Percentiles rank a stretch among this genome's conserved stretches.
These are phyloP conservation scores for Heteromormyrus szaboi DNA, from an alignment of 2,797 vertebrate genomes.

Conservation along the genomic window DNA sequence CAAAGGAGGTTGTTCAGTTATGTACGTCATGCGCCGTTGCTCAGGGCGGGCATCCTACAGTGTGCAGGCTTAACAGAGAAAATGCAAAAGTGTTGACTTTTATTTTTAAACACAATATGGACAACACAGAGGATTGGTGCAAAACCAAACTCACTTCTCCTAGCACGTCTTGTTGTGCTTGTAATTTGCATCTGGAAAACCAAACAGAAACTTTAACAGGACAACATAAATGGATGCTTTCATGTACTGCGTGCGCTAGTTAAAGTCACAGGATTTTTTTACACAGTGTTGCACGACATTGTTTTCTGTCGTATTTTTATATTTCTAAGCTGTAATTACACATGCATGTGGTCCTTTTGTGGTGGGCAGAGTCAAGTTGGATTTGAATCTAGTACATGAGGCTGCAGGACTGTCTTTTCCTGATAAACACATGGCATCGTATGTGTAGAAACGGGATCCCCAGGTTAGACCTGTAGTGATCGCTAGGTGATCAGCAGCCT, in stretches of 20 bases:
- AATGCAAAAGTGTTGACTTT: neutral
- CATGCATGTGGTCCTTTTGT: neutral
- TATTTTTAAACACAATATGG: neutral
- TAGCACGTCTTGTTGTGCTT: neutral
- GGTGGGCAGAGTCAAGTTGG: neutral
- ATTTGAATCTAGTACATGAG: neutral
- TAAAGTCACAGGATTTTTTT: slow-evolving; percentile 2
- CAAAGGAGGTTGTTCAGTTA: neutral
- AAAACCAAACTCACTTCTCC: neutral
- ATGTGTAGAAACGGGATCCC: neutral
- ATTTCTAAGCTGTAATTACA: slow-evolving; percentile 9
- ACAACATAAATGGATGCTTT: neutral
- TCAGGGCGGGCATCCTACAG: neutral
- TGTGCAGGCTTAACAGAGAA: neutral
- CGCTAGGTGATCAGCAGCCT: neutral
- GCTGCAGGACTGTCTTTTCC: neutral
- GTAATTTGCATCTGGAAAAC: neutral
- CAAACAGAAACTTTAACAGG: neutral
- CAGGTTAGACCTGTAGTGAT: neutral
- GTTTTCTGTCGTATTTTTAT: slow-evolving; percentile 50
- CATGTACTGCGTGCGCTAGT: neutral
- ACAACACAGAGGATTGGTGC: neutral
- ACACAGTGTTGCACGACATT: slow-evolving; percentile 23
- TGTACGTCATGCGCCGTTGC: neutral
- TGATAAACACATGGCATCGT: neutral